Percentiles rank a stretch among this genome's conserved stretches.
These are phyloP conservation scores for Tachycineta bicolor DNA, from an alignment of 2,113 vertebrate species.

Conservation along the genomic window DNA sequence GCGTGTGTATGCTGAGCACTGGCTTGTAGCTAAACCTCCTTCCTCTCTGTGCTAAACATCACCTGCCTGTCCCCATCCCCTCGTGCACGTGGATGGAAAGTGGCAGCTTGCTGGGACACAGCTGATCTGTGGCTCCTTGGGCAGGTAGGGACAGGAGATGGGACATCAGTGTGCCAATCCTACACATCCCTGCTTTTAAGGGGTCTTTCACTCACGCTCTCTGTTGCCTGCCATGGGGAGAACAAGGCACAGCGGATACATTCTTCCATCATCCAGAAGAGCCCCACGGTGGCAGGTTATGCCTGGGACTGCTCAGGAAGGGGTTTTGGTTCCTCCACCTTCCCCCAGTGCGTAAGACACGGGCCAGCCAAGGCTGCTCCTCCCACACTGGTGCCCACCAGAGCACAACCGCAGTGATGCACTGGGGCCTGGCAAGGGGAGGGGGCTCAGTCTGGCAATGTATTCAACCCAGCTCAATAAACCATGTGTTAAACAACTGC, in stretches of 20 bases:
- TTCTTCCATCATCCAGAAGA: background rate
- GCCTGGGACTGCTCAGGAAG: background rate
- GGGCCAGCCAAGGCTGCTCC: background rate
- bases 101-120: background rate
- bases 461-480: conserved; percentile 21
- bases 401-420: background rate
- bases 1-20: background rate
- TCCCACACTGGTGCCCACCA: background rate
- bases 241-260: background rate
- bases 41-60: background rate
- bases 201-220: background rate
- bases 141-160: background rate
- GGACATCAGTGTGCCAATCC: background rate
- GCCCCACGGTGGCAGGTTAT: fast-evolving
- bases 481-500: background rate
- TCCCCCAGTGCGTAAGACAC: background rate
- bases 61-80: background rate
- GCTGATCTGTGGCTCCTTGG: background rate
- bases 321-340: background rate
- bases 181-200: background rate
- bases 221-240: background rate
- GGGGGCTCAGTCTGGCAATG: background rate
- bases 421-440: background rate
- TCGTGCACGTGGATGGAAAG: background rate
- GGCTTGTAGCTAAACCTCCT: background rate